Base-by-base conservation (phyloP, 2,888 invertebrate genomes). In the Sinelater perroti region DNA sequence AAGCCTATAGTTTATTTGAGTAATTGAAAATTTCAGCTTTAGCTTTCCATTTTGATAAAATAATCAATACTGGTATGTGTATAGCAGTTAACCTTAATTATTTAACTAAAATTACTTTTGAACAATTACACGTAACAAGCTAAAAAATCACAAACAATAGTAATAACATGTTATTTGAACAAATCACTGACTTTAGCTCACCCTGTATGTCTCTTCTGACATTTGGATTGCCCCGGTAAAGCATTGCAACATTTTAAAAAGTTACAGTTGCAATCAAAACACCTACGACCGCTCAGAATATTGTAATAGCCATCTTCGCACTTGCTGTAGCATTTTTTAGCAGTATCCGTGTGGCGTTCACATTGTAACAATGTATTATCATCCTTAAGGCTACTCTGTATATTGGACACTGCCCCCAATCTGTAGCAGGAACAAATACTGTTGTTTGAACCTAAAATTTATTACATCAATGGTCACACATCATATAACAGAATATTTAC, bases 201-300 rank as follows among this genome's bases (percentile, higher is more conserved):
- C 77, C 91, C 91, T 8, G 88, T 86, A 7, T 93, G 87, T 21
- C 93, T 93, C 1, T 87, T 84, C 66, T 88, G 86, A 75, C 95
- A 96, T 67, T 85, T 83, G 72, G 96, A 97, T 75, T 93, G 91
- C 0, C 96, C 96, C 0, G 83, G 86, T 31, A 79, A 75, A 0
- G 87, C 80, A 66, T 95, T 85, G 72, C 96, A 95, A 0, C 89
- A 89, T 17, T 82, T 81, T 56, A 89, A 83, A 0, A 87, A 79
- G 76, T 95, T 90, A 74, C 97, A 97, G 61, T 89, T 85, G 68
- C 95, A 95, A 3, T 87, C 82, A 57, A 84, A 85, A 75, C 97
- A 97, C 0, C 87, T 92, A 67, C 87, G 86, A n/a, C 90, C 90
- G 2, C 89, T 89, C 33, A 83, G 81, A 55, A 91, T 87, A 67